A percentile compares a stretch with the other conserved stretches of the same genome.
These are phyloP conservation scores for Leptatherina wallacei DNA, from an alignment of 2,797 vertebrate species.

Conservation along the genomic window DNA sequence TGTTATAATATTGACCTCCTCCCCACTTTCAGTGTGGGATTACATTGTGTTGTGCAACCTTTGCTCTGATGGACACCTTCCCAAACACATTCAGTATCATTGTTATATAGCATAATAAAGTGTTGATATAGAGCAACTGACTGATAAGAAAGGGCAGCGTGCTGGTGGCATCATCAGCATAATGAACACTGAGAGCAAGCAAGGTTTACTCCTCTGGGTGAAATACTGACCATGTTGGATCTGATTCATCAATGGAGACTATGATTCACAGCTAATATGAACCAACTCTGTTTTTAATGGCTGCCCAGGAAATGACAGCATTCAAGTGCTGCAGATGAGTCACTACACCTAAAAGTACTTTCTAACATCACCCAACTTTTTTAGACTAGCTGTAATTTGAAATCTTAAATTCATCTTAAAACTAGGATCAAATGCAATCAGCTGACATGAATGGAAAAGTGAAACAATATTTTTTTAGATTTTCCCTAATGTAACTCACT, in stretches of 20 bases:
- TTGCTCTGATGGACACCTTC: constrained; percentile 50
- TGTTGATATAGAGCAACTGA: constrained; percentile 24
- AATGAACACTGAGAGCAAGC: constrained; percentile 10
- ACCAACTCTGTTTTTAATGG: constrained; percentile 27
- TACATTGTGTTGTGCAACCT: constrained; percentile 50
- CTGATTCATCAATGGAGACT: constrained; percentile 38
- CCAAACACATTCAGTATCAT: constrained; percentile 33
- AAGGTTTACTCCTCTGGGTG: not conserved
- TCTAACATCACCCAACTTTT: constrained; percentile 38
- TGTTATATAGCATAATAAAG: constrained; percentile 26
- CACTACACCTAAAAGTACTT: constrained; percentile 32
- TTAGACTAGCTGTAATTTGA: constrained; percentile 5
- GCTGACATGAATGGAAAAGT: constrained; percentile 13
- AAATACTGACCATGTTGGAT: constrained; percentile 14
- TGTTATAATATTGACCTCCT: constrained; percentile 40
- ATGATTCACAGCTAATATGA: constrained; percentile 56
- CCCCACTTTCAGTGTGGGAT: constrained; percentile 30
- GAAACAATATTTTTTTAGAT: not conserved
- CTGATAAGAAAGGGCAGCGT: constrained; percentile 35
- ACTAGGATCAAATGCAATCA: not conserved
- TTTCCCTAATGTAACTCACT: constrained; percentile 15
- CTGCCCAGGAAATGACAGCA: constrained; percentile 49
- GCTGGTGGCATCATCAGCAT: not conserved
- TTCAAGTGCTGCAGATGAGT: constrained; percentile 50
- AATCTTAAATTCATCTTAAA: constrained; percentile 18